Base-by-base conservation (phyloP, 2,797 vertebrate genomes). In the Malurus splendens region DNA sequence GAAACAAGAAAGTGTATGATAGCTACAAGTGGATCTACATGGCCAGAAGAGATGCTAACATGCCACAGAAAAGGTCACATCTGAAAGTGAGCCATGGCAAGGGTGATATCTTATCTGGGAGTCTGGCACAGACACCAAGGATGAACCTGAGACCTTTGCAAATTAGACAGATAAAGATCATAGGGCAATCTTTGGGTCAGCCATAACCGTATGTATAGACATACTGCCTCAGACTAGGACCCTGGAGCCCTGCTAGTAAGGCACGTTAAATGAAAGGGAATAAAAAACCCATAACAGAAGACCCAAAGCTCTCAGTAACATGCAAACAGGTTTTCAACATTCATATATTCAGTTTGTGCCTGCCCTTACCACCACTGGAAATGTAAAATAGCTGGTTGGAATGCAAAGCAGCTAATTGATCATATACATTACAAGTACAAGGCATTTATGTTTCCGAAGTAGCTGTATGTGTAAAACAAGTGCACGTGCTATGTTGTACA, bases 331-430 rank as follows among this genome's bases (percentile, higher is more conserved):
- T 22, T 77, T 81, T 87, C 68, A 82, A 7, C 52, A 78, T 89
- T 90, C 60, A 87, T 81, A 6, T 45, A 64, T 87, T 83, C 70
- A 51, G 16, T 83, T 93, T 94, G 42, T 87, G 66, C 52, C 79
- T 85, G 61, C 44, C 17, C 28, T 94, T 92, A 61, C 72, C 16
- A 12, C 50, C 42, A 44, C 48, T 78, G 85, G 42, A 81, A 59
- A 90, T 90, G 82, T 56, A 92, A 95, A 95, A 70, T 24, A 92
- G 33, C 70, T 78, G 61, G 61, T 66, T 92, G 70, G 77, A 74
- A 94, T 77, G 82, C 86, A 91, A 89, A 91, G 42, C 48, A 89
- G 44, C 24, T 92, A 87, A 93, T 91, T 89, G 94, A 93, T 94
- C 82, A 48, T 77, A 75, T 55, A 57, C 60, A 60, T 92, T 86